phyloP scores from a whole-genome alignment of 1,140 invertebrate species.

The Andrena cerasifolii region DNA sequence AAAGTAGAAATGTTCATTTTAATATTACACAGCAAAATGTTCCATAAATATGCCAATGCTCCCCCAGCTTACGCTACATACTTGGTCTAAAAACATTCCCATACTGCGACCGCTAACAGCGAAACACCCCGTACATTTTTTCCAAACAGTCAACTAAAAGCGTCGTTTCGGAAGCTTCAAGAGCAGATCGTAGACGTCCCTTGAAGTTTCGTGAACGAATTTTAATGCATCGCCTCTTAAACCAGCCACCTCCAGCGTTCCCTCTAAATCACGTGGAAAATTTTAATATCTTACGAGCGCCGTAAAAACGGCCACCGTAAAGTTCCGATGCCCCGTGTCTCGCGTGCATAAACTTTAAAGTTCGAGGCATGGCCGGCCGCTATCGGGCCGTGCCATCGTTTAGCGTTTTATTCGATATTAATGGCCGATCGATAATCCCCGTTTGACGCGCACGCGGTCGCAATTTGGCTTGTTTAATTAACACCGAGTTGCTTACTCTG shows the following conservation, averaged over 20 bases:
- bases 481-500: conserved; percentile 2
- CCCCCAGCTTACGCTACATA: too few relatives aligned
- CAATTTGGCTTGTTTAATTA: conserved; percentile 39
- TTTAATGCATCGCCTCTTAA: conserved; percentile 1
- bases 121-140: too few relatives aligned
- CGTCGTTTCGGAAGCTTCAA: conserved; percentile 29
- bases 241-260: too few relatives aligned
- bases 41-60: too few relatives aligned
- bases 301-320: conserved; percentile 25
- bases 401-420: conserved; percentile 34
- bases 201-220: conserved; percentile 12
- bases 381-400: conserved; percentile 1
- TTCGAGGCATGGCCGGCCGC: not conserved
- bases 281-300: conserved; percentile 23
- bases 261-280: conserved; percentile 35
- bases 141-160: too few relatives aligned
- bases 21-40: too few relatives aligned
- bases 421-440: conserved; percentile 22
- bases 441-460: not conserved
- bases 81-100: too few relatives aligned
- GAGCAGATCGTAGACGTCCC: not conserved
- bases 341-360: too few relatives aligned
- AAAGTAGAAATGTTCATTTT: too few relatives aligned
- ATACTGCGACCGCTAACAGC: too few relatives aligned
- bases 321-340: not conserved